These are phyloP conservation scores for Eupleurogrammus muticus DNA, from an alignment of 2,797 vertebrate species.

Conservation along the genomic window DNA sequence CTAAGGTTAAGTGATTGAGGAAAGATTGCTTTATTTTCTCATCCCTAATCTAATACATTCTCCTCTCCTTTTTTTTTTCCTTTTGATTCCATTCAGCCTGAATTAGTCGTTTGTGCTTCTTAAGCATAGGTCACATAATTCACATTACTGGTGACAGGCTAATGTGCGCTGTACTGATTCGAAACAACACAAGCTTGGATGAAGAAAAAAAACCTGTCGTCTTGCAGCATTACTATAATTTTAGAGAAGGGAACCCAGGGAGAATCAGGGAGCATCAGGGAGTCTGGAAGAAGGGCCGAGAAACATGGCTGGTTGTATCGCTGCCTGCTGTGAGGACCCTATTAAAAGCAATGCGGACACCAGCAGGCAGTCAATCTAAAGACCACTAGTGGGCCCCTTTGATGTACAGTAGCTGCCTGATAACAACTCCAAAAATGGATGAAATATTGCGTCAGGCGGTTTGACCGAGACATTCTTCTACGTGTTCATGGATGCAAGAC, in stretches of 20 bases:
- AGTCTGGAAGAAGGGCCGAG: slow-evolving; percentile 41
- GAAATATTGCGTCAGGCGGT: slow-evolving; percentile 49
- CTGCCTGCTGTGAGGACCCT: slow-evolving; percentile 73
- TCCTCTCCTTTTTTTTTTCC: neutral
- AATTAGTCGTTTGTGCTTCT: neutral
- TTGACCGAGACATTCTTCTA: slow-evolving; percentile 43
- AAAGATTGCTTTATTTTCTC: slow-evolving; percentile 18
- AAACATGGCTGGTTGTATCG: slow-evolving; percentile 67
- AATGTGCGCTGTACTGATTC: neutral
- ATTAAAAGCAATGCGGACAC: slow-evolving; percentile 76
- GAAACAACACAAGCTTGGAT: neutral
- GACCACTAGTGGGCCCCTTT: slow-evolving; percentile 65
- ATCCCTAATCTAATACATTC: slow-evolving; percentile 4
- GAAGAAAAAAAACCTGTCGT: slow-evolving; percentile 15
- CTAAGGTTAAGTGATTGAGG: slow-evolving; percentile 11
- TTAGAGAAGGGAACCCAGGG: slow-evolving; percentile 14
- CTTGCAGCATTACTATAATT: neutral
- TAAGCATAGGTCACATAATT: neutral
- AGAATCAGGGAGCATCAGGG: slow-evolving; percentile 30
- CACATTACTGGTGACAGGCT: neutral
- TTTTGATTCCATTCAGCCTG: slow-evolving; percentile 5
- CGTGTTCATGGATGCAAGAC: neutral
- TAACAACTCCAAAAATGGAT: slow-evolving; percentile 49
- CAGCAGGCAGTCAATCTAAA: slow-evolving; percentile 73
- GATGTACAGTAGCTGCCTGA: slow-evolving; percentile 66